These are phyloP conservation scores for Arctopsyche grandis DNA, from an alignment of 1,140 invertebrate genomes.

Conservation along the genomic window DNA sequence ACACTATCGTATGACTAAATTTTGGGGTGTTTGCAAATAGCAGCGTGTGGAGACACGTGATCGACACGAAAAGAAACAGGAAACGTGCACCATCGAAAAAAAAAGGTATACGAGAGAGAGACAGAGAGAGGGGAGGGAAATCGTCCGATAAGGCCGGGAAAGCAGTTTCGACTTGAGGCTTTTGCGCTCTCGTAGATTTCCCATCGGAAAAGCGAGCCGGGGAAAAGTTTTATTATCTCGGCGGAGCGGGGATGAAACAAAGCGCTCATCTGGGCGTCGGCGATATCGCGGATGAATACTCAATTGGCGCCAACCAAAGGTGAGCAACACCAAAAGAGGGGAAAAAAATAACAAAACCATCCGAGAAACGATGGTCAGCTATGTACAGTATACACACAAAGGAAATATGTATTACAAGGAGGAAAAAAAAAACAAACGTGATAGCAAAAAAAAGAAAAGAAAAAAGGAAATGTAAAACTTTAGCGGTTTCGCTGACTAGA, in stretches of 20 bases:
- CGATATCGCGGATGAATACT: slow-evolving; percentile 33
- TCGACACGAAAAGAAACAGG: not conserved
- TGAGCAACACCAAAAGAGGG: not conserved
- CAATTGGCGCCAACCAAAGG: not conserved
- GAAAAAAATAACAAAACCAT: not conserved
- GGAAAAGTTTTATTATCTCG: slow-evolving; percentile 40
- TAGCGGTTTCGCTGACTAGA: not conserved
- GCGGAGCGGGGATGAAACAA: slow-evolving; percentile 18
- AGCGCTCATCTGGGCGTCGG: slow-evolving; percentile 24
- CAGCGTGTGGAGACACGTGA: no score
- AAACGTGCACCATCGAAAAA: not conserved
- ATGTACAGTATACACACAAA: not conserved
- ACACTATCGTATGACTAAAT: no score
- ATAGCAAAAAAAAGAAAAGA: not conserved
- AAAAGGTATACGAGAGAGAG: no score
- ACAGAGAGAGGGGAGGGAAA: no score
- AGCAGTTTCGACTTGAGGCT: not conserved
- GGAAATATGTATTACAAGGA: not conserved
- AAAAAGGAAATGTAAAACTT: not conserved
- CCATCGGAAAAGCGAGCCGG: slow-evolving; percentile 38
- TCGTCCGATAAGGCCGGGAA: not conserved
- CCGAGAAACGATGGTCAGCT: not conserved
- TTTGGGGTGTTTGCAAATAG: no score
- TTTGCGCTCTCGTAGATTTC: slow-evolving; percentile 37
- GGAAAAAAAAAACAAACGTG: not conserved